Conservation (phyloP, 2,888 invertebrate genomes). For the Listrodromus nycthemerus region DNA sequence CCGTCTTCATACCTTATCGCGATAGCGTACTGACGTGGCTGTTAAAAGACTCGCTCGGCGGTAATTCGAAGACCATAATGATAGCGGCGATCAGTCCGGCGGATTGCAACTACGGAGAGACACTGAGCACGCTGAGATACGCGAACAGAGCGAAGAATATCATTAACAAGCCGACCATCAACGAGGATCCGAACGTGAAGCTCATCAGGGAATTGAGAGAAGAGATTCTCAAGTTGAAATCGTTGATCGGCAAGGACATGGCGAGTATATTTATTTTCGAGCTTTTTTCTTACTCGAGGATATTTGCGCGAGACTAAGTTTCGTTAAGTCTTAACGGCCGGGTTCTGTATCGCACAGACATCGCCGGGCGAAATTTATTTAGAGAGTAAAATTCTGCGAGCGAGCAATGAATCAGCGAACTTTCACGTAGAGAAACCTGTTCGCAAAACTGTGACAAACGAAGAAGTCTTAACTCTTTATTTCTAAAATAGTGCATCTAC, state of each 20-base stretch:
- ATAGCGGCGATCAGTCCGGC: slow-evolving; percentile 93
- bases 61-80: slow-evolving; percentile 97
- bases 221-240: slow-evolving; percentile 93
- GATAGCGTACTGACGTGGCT: slow-evolving; percentile 96
- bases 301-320: too few species aligned
- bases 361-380: too few species aligned
- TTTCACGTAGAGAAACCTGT: too few species aligned
- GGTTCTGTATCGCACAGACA: too few species aligned
- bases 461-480: too few species aligned
- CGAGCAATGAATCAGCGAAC: too few species aligned
- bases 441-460: too few species aligned
- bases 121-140: slow-evolving; percentile 93
- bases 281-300: background rate
- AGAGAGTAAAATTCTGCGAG: too few species aligned
- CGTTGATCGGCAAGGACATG: slow-evolving; percentile 90
- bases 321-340: too few species aligned
- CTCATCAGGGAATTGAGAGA: slow-evolving; percentile 93
- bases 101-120: slow-evolving; percentile 95
- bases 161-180: slow-evolving; percentile 95
- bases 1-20: slow-evolving; percentile 93
- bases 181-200: slow-evolving; percentile 95
- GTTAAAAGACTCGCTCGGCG: slow-evolving; percentile 94
- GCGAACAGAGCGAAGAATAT: slow-evolving; percentile 96
- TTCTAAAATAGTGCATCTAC: too few species aligned
- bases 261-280: slow-evolving; percentile 82